phyloP scores from a whole-genome alignment of 1,140 invertebrate species.

The Calephelis virginiensis region DNA sequence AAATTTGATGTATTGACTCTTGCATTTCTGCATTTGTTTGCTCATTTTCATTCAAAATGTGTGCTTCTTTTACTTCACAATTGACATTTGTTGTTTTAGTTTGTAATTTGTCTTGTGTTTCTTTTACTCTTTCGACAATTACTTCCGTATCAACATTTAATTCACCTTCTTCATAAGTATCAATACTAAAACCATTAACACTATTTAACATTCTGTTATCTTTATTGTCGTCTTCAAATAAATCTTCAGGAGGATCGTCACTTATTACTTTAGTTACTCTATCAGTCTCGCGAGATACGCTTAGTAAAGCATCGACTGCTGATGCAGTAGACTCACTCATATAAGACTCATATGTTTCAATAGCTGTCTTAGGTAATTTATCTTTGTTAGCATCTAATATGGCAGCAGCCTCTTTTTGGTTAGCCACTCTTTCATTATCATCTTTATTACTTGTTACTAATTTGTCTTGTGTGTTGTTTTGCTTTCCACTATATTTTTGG shows the following conservation, averaged over 20 bases:
- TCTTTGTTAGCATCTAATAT: constrained; percentile 12
- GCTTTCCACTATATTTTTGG: not conserved
- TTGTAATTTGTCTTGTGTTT: not conserved
- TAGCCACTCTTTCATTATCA: not conserved
- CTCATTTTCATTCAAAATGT: not conserved
- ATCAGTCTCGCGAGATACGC: constrained; percentile 65
- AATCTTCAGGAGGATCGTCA: constrained; percentile 65
- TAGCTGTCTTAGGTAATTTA: constrained; percentile 21
- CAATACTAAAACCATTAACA: constrained; percentile 30
- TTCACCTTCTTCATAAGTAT: constrained; percentile 20
- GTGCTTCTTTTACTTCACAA: not conserved
- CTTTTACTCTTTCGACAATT: not conserved
- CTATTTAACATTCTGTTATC: constrained; percentile 25
- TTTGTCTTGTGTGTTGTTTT: not conserved
- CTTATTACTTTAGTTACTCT: constrained; percentile 67
- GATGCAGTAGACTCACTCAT: constrained; percentile 70
- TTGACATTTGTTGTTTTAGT: not conserved
- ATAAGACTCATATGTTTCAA: constrained; percentile 41
- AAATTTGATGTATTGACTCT: not conserved
- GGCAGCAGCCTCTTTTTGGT: constrained; percentile 7
- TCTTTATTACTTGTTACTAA: not conserved
- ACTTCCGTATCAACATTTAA: not conserved
- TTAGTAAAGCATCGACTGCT: constrained; percentile 66
- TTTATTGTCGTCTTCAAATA: constrained; percentile 69
- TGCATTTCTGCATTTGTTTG: not conserved